A percentile compares a stretch with the other conserved stretches of the same genome.
These are phyloP conservation scores for Cenopis cana DNA, from an alignment of 2,888 invertebrate genomes.

Conservation along the genomic window DNA sequence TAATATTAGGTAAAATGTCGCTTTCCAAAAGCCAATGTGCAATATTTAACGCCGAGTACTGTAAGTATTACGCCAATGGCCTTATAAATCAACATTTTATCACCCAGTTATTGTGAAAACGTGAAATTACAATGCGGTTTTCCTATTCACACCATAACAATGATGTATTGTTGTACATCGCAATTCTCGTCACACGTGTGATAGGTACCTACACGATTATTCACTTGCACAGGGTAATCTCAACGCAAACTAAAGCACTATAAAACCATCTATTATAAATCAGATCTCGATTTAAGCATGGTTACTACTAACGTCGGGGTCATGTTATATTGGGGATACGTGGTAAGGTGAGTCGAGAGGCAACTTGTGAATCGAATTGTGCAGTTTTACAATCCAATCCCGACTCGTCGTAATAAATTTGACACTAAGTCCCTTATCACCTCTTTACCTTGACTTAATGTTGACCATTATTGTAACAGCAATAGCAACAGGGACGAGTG, in stretches of 20 bases:
- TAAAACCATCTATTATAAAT: background rate
- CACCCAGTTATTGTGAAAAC: slow-evolving; percentile 10
- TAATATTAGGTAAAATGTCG: no score
- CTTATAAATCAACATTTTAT: slow-evolving; percentile 8
- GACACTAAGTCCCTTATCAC: background rate
- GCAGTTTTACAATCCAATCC: background rate
- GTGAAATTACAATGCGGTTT: slow-evolving; percentile 15
- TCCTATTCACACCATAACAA: slow-evolving; percentile 45
- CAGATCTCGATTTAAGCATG: background rate
- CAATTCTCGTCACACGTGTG: slow-evolving; percentile 19
- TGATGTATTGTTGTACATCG: slow-evolving; percentile 22
- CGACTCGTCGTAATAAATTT: background rate
- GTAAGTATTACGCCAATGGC: background rate
- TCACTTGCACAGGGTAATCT: background rate
- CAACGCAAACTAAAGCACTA: background rate
- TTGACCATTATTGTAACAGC: slow-evolving; percentile 17
- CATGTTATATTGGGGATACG: background rate
- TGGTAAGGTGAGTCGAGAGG: background rate
- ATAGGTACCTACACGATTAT: slow-evolving; percentile 29
- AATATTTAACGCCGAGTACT: no score
- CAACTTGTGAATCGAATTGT: background rate
- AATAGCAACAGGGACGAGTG: slow-evolving; percentile 6
- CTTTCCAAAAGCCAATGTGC: no score
- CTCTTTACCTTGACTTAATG: background rate
- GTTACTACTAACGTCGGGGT: background rate